Percentiles rank a stretch among this genome's conserved stretches.
Conservation (phyloP, 2,797 vertebrate species). For the Masticophis lateralis region DNA sequence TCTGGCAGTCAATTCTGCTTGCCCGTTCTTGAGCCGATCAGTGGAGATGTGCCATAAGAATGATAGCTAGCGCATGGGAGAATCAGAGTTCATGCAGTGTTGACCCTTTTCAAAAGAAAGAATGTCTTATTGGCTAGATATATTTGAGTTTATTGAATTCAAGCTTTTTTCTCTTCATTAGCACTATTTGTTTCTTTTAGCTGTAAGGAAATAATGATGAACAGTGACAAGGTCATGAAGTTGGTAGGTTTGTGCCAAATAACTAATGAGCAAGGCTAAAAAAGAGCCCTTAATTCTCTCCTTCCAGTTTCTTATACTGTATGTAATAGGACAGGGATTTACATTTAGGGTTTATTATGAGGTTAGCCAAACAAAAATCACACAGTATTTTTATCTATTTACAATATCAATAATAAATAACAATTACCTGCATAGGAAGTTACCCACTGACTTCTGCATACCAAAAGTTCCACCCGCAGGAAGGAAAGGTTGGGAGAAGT, state of each 20-base stretch:
- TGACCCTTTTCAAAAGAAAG: not conserved
- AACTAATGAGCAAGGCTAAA: not conserved
- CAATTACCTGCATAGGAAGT: slow-evolving; percentile 4
- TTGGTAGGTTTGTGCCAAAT: not conserved
- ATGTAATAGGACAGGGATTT: not conserved
- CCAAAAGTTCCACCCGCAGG: not conserved
- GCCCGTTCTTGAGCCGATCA: not conserved
- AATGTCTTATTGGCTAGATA: not conserved
- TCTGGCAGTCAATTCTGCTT: not conserved
- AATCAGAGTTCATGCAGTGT: not conserved
- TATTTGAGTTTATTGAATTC: not conserved
- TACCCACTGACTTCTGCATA: not conserved
- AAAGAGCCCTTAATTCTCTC: not conserved
- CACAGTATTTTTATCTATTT: not conserved
- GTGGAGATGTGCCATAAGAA: not conserved
- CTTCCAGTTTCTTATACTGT: not conserved
- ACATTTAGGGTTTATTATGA: not conserved
- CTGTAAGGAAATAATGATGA: not conserved
- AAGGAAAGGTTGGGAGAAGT: slow-evolving; percentile 45
- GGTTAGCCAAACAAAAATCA: not conserved
- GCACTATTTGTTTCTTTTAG: not conserved
- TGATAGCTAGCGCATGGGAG: not conserved
- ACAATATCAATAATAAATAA: not conserved
- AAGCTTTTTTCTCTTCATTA: not conserved
- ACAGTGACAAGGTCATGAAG: not conserved